Evolutionary conservation across 2,797 vertebrate species (phyloP).

Genomic region (Artibeus lituratus): DNA sequence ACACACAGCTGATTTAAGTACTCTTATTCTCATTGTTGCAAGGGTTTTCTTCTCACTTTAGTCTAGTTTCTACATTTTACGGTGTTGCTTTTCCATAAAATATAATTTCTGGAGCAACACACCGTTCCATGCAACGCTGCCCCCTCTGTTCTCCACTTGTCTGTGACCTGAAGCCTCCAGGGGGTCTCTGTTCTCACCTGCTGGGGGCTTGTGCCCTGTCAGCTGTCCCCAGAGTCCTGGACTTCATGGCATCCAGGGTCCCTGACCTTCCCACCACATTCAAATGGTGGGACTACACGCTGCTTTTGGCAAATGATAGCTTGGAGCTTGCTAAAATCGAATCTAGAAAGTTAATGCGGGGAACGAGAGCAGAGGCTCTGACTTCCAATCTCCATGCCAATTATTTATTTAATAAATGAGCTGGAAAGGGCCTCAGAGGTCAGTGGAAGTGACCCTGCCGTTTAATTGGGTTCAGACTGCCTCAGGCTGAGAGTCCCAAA

Average conservation of each 20-base stretch:
- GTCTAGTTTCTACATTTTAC: not conserved
- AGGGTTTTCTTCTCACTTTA: not conserved
- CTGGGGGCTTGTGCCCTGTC: not conserved
- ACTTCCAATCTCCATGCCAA: not conserved
- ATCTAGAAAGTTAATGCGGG: not conserved
- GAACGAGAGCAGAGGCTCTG: not conserved
- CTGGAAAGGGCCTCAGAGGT: not conserved
- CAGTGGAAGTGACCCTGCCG: not conserved
- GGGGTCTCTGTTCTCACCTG: not conserved
- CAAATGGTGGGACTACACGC: not conserved
- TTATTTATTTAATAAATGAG: not conserved
- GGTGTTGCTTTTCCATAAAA: not conserved
- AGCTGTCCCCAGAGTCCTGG: not conserved
- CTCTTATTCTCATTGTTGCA: not conserved
- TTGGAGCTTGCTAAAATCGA: not conserved
- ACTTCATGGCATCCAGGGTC: not conserved
- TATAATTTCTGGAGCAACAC: not conserved
- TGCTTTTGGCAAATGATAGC: not conserved
- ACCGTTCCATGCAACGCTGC: rapidly evolving
- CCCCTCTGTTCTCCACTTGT: not conserved
- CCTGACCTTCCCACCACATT: too few relatives aligned
- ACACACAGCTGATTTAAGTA: not conserved
- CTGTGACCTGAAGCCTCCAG: not conserved
- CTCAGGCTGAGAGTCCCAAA: not conserved
- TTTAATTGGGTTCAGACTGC: not conserved